Conservation (phyloP, 2,888 invertebrate species). For the Caenorhabditis becei region DNA sequence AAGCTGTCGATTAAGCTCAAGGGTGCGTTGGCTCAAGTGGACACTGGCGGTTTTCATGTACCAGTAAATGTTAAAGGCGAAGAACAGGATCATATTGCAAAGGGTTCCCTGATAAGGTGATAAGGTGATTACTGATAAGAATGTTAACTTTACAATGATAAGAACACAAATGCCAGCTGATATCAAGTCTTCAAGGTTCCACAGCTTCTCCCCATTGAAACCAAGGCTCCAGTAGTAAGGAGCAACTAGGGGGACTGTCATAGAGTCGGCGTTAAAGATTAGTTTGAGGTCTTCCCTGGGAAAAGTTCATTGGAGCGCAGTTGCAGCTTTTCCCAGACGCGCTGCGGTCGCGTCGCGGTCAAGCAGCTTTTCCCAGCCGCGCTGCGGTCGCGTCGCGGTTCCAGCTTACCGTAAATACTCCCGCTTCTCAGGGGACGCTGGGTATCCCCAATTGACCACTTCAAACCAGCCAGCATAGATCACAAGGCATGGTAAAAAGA, state of each 20-base stretch:
- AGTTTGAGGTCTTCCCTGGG: background rate
- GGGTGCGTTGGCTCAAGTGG: background rate
- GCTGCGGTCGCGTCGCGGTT: too few species aligned
- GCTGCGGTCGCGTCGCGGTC: too few species aligned
- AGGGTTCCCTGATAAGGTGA: conserved; percentile 10
- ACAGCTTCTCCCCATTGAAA: background rate
- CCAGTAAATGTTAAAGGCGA: conserved; percentile 21
- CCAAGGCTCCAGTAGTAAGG: background rate
- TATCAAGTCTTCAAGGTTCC: background rate
- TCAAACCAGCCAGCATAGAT: background rate
- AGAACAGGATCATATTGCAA: conserved; percentile 35
- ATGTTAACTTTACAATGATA: conserved; percentile 19
- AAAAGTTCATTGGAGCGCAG: background rate
- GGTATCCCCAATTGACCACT: background rate
- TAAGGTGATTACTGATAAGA: too few species aligned
- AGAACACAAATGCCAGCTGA: background rate
- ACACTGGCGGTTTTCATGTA: conserved; percentile 21
- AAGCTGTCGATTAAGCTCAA: conserved; percentile 1
- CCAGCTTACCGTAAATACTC: background rate
- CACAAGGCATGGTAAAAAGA: background rate
- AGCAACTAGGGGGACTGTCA: background rate
- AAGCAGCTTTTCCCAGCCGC: too few species aligned
- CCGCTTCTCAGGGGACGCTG: background rate
- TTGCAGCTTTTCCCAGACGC: too few species aligned
- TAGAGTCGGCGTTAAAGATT: background rate